A percentile compares a stretch with the other conserved stretches of the same genome.
Conservation (phyloP, 2,113 vertebrate genomes). For the Tricholaema leucomelas region DNA sequence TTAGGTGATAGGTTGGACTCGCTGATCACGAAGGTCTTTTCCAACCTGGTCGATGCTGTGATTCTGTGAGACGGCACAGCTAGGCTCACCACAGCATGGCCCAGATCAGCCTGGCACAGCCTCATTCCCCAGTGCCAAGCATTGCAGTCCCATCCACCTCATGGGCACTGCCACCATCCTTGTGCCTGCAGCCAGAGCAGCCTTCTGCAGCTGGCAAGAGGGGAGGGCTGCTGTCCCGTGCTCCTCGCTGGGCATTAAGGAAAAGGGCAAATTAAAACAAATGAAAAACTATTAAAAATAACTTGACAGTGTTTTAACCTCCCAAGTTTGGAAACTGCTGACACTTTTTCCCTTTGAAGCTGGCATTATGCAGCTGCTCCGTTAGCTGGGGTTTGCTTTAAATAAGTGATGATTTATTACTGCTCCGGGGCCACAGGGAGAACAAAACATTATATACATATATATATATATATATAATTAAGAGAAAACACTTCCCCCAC, state of each 20-base stretch:
- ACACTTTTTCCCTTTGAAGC: background rate
- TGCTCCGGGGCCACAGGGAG: background rate
- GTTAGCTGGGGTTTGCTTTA: background rate
- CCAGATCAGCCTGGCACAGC: background rate
- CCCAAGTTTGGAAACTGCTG: background rate
- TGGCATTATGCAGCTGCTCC: background rate
- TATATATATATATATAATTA: no score
- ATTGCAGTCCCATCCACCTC: fast-evolving
- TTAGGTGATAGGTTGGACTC: no score
- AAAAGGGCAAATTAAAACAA: background rate
- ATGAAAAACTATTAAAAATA: slow-evolving; percentile 16
- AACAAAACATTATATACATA: no score
- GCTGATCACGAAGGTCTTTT: no score
- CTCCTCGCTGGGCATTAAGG: background rate
- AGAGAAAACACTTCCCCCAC: background rate
- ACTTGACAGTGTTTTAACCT: background rate
- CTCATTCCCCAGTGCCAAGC: background rate
- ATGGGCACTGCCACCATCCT: background rate
- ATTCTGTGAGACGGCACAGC: no score
- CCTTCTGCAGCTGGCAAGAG: fast-evolving
- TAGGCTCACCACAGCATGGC: background rate
- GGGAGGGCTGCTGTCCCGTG: fast-evolving
- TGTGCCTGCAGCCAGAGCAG: background rate
- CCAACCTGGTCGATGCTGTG: no score
- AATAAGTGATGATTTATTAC: slow-evolving; percentile 19